These are phyloP conservation scores for Diadegma fenestrale DNA, from an alignment of 2,888 invertebrate species.

Conservation along the genomic window DNA sequence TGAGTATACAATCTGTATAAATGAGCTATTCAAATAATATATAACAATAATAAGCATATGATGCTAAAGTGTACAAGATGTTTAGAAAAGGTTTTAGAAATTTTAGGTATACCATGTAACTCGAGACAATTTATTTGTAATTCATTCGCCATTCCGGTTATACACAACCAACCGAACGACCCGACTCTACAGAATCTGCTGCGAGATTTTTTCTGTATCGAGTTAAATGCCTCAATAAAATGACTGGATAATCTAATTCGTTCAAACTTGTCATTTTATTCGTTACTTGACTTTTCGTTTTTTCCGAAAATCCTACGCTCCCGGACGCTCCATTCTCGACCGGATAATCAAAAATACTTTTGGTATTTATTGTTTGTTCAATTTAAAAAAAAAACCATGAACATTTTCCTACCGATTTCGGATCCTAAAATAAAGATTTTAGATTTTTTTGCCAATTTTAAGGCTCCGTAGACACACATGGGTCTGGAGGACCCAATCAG, in stretches of 20 bases:
- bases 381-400: too few relatives aligned
- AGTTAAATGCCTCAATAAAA: slow-evolving; percentile 71
- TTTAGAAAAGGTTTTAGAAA: slow-evolving; percentile 63
- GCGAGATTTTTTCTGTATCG: slow-evolving; percentile 63
- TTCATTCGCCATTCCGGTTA: slow-evolving; percentile 42
- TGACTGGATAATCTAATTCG: slow-evolving; percentile 62
- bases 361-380: too few relatives aligned
- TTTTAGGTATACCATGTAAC: slow-evolving; percentile 49
- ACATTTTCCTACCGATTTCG: too few relatives aligned
- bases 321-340: too few relatives aligned
- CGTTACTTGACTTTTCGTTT: too few relatives aligned
- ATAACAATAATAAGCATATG: slow-evolving; percentile 46
- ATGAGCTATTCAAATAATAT: slow-evolving; percentile 45
- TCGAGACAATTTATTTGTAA: slow-evolving; percentile 48
- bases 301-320: too few relatives aligned
- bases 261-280: too few relatives aligned
- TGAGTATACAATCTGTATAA: slow-evolving; percentile 53
- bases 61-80: slow-evolving; percentile 62
- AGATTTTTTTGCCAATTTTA: too few relatives aligned
- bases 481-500: too few relatives aligned
- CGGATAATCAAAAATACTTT: too few relatives aligned
- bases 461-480: too few relatives aligned
- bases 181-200: slow-evolving; percentile 36
- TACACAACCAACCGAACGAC: slow-evolving; percentile 28
- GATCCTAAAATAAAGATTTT: too few relatives aligned